These are phyloP conservation scores for Dicaeum eximium DNA, from an alignment of 2,113 vertebrate genomes.

Conservation along the genomic window DNA sequence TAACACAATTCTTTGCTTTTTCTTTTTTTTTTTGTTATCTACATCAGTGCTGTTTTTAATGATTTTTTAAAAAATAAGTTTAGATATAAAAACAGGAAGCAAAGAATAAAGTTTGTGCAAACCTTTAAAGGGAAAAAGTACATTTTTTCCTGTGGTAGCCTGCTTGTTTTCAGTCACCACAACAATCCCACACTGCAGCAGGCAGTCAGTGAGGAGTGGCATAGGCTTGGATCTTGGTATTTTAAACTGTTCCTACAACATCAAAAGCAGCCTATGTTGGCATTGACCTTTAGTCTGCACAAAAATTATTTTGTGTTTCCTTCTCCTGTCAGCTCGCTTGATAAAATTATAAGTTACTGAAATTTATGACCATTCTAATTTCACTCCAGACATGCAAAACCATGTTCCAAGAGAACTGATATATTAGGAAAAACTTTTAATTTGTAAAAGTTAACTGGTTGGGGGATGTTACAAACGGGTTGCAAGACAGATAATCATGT, in stretches of 20 bases:
- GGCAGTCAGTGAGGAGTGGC: neutral
- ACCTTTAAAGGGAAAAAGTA: neutral
- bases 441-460: neutral
- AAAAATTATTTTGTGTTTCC: neutral
- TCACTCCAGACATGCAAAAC: neutral
- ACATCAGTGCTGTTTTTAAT: conserved; percentile 19
- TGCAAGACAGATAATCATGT: neutral
- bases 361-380: neutral
- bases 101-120: conserved; percentile 44
- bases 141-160: neutral
- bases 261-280: neutral
- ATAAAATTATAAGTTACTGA: neutral
- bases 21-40: neutral
- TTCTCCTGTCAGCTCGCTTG: neutral
- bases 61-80: neutral
- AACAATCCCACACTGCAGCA: neutral
- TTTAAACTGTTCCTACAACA: neutral
- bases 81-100: conserved; percentile 9
- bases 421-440: neutral
- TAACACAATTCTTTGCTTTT: conserved; percentile 62
- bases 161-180: neutral
- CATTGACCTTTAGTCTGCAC: neutral
- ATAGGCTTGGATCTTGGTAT: neutral
- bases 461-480: neutral
- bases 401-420: neutral